Conservation (phyloP, 2,113 vertebrate genomes). For the Hiodon tergisus region DNA sequence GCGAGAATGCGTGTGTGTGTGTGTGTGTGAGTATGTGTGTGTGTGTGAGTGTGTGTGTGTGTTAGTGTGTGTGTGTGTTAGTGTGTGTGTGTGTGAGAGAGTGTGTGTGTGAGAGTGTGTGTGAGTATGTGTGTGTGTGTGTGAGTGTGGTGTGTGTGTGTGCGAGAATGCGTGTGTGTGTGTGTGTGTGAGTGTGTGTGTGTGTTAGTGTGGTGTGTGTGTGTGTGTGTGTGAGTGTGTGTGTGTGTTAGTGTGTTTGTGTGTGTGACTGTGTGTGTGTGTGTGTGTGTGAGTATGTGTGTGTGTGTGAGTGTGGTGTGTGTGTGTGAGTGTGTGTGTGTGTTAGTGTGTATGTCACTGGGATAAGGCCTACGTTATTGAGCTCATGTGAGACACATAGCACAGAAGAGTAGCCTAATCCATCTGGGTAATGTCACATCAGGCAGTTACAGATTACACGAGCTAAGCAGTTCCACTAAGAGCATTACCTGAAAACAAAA, state of each 20-base stretch:
- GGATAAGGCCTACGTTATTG: slow-evolving; percentile 16
- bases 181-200: slow-evolving; percentile 7
- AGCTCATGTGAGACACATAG: slow-evolving; percentile 1
- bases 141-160: not conserved
- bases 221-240: not conserved
- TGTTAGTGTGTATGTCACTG: slow-evolving; percentile 17
- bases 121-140: not conserved
- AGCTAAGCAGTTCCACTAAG: not conserved
- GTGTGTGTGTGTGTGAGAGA: not conserved
- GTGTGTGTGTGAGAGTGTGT: not conserved
- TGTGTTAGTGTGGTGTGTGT: not conserved
- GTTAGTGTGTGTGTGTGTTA: not conserved
- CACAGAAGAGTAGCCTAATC: not conserved
- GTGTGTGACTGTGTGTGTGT: not conserved
- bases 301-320: not conserved
- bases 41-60: too few species aligned
- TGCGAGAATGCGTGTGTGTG: slow-evolving; percentile 8
- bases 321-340: slow-evolving; percentile 9
- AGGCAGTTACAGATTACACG: not conserved
- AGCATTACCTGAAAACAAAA: not conserved
- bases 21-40: not conserved
- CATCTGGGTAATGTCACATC: not conserved
- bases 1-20: slow-evolving; percentile 24
- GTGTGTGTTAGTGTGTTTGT: not conserved
- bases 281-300: not conserved